Evolutionary conservation across 2,888 invertebrate species (phyloP).

Genomic region (Scotopteryx bipunctaria): DNA sequence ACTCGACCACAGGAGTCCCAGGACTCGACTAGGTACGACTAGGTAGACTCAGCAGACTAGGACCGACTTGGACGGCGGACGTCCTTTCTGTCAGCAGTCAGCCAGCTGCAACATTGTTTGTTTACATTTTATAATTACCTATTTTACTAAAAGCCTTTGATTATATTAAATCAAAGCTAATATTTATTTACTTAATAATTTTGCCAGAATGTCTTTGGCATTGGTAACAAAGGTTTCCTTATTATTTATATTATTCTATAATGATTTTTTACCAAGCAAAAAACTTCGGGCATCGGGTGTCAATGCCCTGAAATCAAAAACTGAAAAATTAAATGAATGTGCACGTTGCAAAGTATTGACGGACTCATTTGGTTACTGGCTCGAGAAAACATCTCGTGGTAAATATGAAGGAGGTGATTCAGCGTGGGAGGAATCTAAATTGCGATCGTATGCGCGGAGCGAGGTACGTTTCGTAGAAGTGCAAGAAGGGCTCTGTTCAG

Average conservation of each 20-base stretch:
- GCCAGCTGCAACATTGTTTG: too few relatives aligned
- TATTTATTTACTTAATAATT: too few relatives aligned
- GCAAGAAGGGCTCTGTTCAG: constrained; percentile 92
- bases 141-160: too few relatives aligned
- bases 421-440: constrained; percentile 95
- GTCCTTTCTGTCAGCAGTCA: too few relatives aligned
- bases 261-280: constrained; percentile 42
- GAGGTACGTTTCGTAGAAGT: constrained; percentile 96
- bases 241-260: constrained; percentile 41
- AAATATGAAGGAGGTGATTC: constrained; percentile 97
- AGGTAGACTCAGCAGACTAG: too few relatives aligned
- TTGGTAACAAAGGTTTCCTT: constrained; percentile 32
- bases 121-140: too few relatives aligned
- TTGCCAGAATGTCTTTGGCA: constrained; percentile 25
- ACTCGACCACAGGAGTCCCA: too few relatives aligned
- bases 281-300: constrained; percentile 39
- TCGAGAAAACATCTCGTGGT: constrained; percentile 91
- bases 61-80: too few relatives aligned
- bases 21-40: too few relatives aligned
- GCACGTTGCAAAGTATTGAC: constrained; percentile 88
- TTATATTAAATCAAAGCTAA: too few relatives aligned
- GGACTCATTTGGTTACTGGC: constrained; percentile 90
- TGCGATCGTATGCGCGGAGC: constrained; percentile 92
- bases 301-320: constrained; percentile 19
- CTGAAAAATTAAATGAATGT: constrained; percentile 74